Evolutionary conservation across 1,140 invertebrate genomes (phyloP), one percentile per base, ranked within the genome.

Genomic region (Orchestia grillus): DNA sequence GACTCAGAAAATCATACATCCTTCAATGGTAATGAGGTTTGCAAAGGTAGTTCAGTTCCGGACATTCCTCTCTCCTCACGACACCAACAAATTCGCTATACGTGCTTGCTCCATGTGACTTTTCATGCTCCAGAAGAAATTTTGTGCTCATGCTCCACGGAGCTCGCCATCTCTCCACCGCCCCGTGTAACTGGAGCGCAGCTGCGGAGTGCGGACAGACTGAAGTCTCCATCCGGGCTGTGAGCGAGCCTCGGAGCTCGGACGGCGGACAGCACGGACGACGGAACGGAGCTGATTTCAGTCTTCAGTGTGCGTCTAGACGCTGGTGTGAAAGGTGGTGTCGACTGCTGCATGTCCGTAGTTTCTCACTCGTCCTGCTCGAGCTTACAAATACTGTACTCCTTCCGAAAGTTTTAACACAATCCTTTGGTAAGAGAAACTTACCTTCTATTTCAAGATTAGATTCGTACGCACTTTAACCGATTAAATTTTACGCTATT

Each of bases 301-400:
- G n/a, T n/a, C 6, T 77, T 94, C 92, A 94, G 92, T 94, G 44
- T 47, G 92, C 44, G 92, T 94, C 40, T 45, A 94, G 92, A 94
- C 92, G 44, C 92, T 94, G 11, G 40, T 94, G 92, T 94, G 92
- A 94, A 44, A 44, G 92, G 44, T 45, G 43, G 92, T 94, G 16
- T 94, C 4, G n/a, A 15, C 43, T 47, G 15, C 92, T 40, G 44
- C 44, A n/a, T 44, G 16, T 44, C 44, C 40, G 92, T 45, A 44
- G 43, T 94, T 47, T 47, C 92, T 94, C 92, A 94, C 92, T 94
- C 92, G 92, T 94, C 92, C 43, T 45, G 44, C 92, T 44, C 44
- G 41, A 94, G 40, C 92, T 94, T 44, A 40, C 44, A 94, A n/a
- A 94, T 77, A 77, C 62, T 77, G 62, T 77, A 77, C 62, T 77